Percentiles rank a stretch among this genome's conserved stretches.
These are phyloP conservation scores for Macaria notata DNA, from an alignment of 2,888 invertebrate genomes.

Conservation along the genomic window DNA sequence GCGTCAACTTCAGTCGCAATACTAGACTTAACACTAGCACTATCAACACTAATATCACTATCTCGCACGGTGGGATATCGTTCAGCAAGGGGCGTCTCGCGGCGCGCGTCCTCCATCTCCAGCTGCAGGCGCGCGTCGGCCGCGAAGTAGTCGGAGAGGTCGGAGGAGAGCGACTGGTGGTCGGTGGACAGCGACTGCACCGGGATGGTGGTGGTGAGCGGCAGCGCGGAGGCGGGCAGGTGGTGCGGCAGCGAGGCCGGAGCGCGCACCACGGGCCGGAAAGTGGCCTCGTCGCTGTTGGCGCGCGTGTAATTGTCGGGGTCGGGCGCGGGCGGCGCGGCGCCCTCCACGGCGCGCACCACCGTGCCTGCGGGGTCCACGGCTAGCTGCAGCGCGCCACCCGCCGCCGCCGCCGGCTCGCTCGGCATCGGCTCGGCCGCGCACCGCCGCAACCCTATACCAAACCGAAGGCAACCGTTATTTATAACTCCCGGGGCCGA, in stretches of 20 bases:
- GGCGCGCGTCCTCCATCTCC: slow-evolving; percentile 41
- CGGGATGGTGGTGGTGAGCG: slow-evolving; percentile 65
- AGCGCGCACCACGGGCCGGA: slow-evolving; percentile 84
- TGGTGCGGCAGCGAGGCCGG: slow-evolving; percentile 63
- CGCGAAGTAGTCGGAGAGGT: slow-evolving; percentile 15
- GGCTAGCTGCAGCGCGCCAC: slow-evolving; percentile 81
- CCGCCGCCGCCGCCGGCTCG: slow-evolving; percentile 59
- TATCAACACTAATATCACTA: slow-evolving; percentile 48
- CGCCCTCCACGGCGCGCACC: slow-evolving; percentile 77
- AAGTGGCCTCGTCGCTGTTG: slow-evolving; percentile 86
- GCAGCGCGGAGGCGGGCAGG: slow-evolving; percentile 56
- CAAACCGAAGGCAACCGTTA: slow-evolving; percentile 91
- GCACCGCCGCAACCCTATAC: slow-evolving; percentile 85
- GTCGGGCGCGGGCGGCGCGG: slow-evolving; percentile 68
- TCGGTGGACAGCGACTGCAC: slow-evolving; percentile 48
- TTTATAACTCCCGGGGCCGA: slow-evolving; percentile 35
- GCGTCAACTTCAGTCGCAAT: background rate
- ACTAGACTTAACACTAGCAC: slow-evolving; percentile 43
- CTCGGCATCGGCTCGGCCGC: slow-evolving; percentile 31
- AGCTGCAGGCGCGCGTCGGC: slow-evolving; percentile 32
- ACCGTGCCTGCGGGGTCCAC: slow-evolving; percentile 84
- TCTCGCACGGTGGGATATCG: slow-evolving; percentile 62
- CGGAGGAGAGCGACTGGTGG: slow-evolving; percentile 33
- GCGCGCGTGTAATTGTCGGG: slow-evolving; percentile 66
- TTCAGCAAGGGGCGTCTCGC: slow-evolving; percentile 53